phyloP scores from a whole-genome alignment of 2,888 invertebrate species.

The Agrotis exclamationis region DNA sequence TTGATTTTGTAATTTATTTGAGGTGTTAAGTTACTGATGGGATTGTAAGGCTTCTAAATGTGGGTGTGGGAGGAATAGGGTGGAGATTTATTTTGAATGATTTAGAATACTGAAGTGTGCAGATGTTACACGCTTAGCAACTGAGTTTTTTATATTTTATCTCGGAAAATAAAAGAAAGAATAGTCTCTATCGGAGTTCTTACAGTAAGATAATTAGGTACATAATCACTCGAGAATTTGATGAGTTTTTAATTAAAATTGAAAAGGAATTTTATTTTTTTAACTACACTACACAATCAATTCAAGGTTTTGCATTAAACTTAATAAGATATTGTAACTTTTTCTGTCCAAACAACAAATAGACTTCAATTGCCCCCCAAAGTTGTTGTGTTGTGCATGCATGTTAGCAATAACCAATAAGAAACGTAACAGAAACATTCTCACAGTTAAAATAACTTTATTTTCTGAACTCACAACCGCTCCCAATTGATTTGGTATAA shows the following conservation, averaged over 20 bases:
- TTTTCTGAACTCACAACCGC: slow-evolving; percentile 22
- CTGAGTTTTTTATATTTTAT: too few species aligned
- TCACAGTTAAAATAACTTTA: slow-evolving; percentile 48
- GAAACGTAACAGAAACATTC: slow-evolving; percentile 48
- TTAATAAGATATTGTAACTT: too few species aligned
- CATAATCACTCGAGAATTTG: too few species aligned
- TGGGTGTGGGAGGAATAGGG: background rate
- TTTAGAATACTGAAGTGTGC: background rate
- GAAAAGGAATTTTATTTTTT: too few species aligned
- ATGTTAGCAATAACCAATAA: slow-evolving; percentile 32
- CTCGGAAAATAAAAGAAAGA: too few species aligned
- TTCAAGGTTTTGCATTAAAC: too few species aligned
- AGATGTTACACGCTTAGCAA: background rate
- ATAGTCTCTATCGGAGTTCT: too few species aligned
- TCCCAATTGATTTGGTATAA: slow-evolving; percentile 45
- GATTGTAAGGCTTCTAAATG: slow-evolving; percentile 38
- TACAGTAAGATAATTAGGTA: too few species aligned
- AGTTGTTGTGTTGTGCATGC: too few species aligned
- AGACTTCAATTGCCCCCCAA: background rate
- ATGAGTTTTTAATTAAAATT: too few species aligned
- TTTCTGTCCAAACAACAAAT: slow-evolving; percentile 12
- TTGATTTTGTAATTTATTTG: slow-evolving; percentile 58
- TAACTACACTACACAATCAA: too few species aligned
- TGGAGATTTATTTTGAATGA: slow-evolving; percentile 4
- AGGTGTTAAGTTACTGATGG: slow-evolving; percentile 53